phyloP scores from a whole-genome alignment of 1,140 invertebrate species.

The Pogonomyrmex barbatus region DNA sequence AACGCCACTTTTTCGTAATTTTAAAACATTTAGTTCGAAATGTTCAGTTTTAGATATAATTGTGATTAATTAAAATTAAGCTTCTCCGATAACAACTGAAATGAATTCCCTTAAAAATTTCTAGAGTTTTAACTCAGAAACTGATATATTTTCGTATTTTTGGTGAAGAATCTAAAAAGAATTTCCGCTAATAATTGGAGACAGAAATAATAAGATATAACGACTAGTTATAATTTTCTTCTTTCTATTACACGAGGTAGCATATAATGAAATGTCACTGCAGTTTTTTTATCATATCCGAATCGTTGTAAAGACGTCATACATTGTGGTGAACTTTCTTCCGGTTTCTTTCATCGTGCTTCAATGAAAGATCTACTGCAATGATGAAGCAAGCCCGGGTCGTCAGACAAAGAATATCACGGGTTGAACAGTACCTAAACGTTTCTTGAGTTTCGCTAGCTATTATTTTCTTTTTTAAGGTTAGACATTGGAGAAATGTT shows the following conservation, averaged over 20 bases:
- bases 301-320: not conserved
- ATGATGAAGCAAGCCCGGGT: conserved; percentile 51
- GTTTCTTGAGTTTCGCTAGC: not conserved
- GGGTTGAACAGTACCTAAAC: conserved; percentile 59
- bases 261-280: not conserved
- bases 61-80: not conserved
- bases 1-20: not conserved
- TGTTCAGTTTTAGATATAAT: not conserved
- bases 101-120: not conserved
- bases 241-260: not conserved
- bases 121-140: not conserved
- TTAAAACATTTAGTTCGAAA: not conserved
- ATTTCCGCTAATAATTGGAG: not conserved
- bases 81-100: not conserved
- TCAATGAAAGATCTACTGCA: not conserved
- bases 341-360: not conserved
- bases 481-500: conserved; percentile 31
- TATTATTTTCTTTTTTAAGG: not conserved
- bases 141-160: not conserved
- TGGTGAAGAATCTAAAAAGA: not conserved
- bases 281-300: not conserved
- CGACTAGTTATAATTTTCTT: not conserved
- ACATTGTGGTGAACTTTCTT: not conserved
- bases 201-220: not conserved
- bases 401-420: conserved; percentile 47